Evolutionary conservation across 2,797 vertebrate species (phyloP).

Genomic region (Labroides dimidiatus): DNA sequence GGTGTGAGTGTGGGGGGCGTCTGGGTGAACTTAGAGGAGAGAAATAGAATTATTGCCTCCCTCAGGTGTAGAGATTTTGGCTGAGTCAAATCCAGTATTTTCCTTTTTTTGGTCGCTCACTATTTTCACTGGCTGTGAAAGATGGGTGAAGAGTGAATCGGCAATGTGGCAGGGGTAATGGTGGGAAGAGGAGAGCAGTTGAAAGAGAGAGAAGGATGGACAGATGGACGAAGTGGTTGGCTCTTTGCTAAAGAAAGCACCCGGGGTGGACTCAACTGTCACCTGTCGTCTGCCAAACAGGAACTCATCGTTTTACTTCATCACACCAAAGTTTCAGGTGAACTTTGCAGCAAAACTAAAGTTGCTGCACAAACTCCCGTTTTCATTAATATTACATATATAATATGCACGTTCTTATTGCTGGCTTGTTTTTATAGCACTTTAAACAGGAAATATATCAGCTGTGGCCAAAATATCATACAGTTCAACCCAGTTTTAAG

Average conservation of each 20-base stretch:
- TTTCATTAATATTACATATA: constrained; percentile 13
- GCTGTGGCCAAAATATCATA: constrained; percentile 34
- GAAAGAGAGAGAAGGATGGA: constrained; percentile 7
- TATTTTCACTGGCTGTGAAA: constrained; percentile 40
- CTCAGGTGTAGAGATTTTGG: constrained; percentile 48
- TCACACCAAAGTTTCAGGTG: constrained; percentile 50
- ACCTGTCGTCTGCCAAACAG: constrained; percentile 36
- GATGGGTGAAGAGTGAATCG: constrained; percentile 27
- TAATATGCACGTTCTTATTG: constrained; percentile 2
- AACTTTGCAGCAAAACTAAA: constrained; percentile 26
- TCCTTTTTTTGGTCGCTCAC: background rate
- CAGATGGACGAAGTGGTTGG: constrained; percentile 26
- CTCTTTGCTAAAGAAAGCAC: constrained; percentile 28
- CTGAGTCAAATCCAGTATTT: constrained; percentile 42
- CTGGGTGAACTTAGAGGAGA: constrained; percentile 12
- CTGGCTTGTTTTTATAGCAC: constrained; percentile 31
- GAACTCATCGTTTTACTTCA: constrained; percentile 35
- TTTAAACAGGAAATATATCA: constrained; percentile 27
- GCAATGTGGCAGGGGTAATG: constrained; percentile 2
- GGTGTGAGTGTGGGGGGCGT: constrained; percentile 15
- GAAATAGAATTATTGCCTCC: constrained; percentile 57
- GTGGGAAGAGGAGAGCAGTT: background rate
- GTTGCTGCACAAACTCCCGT: constrained; percentile 9
- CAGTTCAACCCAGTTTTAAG: constrained; percentile 41
- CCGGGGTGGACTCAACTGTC: constrained; percentile 25